Conservation (phyloP, 2,113 vertebrate species). For the Baryphthengus martii region DNA sequence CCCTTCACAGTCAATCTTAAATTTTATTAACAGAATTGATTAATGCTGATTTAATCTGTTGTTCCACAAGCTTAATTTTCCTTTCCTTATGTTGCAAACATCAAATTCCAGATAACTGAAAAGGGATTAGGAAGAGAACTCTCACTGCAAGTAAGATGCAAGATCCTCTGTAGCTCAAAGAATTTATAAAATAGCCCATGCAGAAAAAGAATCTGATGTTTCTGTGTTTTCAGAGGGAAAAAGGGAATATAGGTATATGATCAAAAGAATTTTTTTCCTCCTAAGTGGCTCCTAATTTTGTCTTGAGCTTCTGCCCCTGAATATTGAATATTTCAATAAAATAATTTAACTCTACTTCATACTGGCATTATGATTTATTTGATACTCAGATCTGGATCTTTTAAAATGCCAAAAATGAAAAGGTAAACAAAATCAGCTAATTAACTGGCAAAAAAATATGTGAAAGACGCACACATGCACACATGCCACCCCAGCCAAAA, state of each 20-base stretch:
- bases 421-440: background rate
- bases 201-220: accelerated
- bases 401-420: background rate
- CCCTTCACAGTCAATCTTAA: background rate
- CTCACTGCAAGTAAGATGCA: background rate
- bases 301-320: background rate
- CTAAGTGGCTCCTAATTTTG: background rate
- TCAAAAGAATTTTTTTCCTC: background rate
- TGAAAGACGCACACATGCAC: background rate
- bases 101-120: background rate
- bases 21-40: background rate
- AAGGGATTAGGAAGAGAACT: background rate
- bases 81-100: background rate
- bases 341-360: background rate
- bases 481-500: accelerated
- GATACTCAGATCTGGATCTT: background rate
- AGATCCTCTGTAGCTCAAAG: background rate
- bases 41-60: background rate
- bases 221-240: background rate
- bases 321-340: background rate
- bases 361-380: background rate
- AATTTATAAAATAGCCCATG: background rate
- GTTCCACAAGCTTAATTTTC: background rate
- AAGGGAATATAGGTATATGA: background rate
- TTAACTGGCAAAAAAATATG: background rate